phyloP scores from a whole-genome alignment of 2,113 vertebrate species.

The Dasypus novemcinctus region DNA sequence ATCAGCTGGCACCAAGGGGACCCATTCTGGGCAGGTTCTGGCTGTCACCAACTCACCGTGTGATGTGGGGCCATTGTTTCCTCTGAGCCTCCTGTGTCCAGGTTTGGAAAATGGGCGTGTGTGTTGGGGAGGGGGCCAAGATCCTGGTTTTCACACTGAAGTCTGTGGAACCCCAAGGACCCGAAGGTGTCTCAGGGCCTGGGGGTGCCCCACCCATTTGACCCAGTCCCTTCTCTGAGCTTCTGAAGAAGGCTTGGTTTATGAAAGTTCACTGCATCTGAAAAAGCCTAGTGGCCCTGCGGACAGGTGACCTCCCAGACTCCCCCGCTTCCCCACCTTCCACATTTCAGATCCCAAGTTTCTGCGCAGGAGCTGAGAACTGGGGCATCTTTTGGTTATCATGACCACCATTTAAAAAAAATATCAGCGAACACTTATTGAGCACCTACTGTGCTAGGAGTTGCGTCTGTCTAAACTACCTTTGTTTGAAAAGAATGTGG shows the following conservation, averaged over 20 bases:
- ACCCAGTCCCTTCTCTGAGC: not conserved
- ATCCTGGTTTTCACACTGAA: not conserved
- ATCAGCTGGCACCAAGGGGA: not conserved
- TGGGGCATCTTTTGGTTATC: not conserved
- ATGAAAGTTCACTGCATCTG: not conserved
- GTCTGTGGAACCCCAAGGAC: not conserved
- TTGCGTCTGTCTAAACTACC: not conserved
- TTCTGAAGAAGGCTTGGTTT: not conserved
- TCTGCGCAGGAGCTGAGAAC: not conserved
- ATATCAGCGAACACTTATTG: not conserved
- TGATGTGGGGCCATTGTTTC: not conserved
- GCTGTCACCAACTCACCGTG: fast-evolving
- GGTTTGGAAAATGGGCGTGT: not conserved
- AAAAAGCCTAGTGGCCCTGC: not conserved
- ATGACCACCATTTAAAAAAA: not conserved
- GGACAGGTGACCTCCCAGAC: not conserved
- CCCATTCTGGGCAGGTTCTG: not conserved
- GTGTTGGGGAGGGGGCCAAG: not conserved
- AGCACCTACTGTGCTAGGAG: not conserved
- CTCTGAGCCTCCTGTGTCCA: not conserved
- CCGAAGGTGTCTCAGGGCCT: not conserved
- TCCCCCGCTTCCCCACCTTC: not conserved
- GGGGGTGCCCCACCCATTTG: not conserved
- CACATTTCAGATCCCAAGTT: not conserved
- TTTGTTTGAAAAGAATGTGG: not conserved